Base-by-base conservation (phyloP, 2,113 vertebrate species). In the Amblyornis subalaris region DNA sequence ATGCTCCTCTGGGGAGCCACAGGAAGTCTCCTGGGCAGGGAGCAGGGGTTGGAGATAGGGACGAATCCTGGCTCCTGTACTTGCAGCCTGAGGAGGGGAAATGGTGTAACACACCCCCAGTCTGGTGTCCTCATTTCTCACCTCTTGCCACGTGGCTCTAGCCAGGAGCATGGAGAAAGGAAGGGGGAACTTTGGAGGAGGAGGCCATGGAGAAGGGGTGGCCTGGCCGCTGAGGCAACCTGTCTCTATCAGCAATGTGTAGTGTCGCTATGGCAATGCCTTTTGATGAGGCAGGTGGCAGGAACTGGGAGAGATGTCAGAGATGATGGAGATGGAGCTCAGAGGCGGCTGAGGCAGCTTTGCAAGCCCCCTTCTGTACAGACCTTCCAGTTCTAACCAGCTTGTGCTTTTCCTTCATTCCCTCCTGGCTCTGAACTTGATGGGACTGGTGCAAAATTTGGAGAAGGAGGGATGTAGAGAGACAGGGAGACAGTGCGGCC, bases 241-340 rank as follows among this genome's bases (percentile, higher is more conserved):
- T 54, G 14, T 74, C 72, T 90, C 54, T 85, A 80, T 97, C 90
- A 96, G 96, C 83, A 96, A 96, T 95, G 84, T 95, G 95, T 67
- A 93, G 67, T 11, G 58, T 98, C 45, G 57, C 97, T 96, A 96
- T 89, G 97, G 97, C 93, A 97, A 97, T 97, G 93, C 72, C 79
- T 94, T 98, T 96, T 97, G 95, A 97, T 97, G 89, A 97, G 96
- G 88, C 96, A 96, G 96, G 95, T 95, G 95, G 91, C 95, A 93
- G 89, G 33, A 95, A 73, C 83, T 38, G 15, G 35, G 36, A 79
- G 60, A 88, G 64, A 80, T 83, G 64, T 66, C 82, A 85, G 55
- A 54, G 36, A 42, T 71, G 25, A 54, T 0, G 2, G 40, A 85
- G 38, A 47, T 54, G 60, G 36, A 57, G 60, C 69, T 96, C 94